Conservation (phyloP, 2,797 vertebrate genomes). For the Cossypha polioptera region DNA sequence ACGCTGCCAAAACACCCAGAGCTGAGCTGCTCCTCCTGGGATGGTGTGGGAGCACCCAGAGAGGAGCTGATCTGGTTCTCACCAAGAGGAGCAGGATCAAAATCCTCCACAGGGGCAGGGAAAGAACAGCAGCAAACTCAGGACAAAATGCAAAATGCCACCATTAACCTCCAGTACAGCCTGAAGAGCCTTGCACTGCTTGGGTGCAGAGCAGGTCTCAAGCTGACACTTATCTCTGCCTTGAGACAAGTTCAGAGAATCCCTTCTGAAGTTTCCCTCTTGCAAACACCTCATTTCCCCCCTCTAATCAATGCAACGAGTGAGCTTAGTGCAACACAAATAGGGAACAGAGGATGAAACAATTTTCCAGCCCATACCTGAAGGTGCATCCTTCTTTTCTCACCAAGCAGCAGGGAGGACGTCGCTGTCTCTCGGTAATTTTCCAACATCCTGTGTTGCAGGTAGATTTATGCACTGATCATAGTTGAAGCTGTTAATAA, state of each 20-base stretch:
- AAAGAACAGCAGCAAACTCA: not conserved
- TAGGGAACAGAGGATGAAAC: not conserved
- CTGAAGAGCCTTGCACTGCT: not conserved
- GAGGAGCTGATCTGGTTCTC: not conserved
- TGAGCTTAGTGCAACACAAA: not conserved
- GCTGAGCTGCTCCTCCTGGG: not conserved
- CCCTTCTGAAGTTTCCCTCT: not conserved
- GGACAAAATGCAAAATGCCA: rapidly evolving
- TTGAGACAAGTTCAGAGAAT: not conserved
- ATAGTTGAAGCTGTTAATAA: constrained; percentile 38
- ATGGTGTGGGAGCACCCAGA: not conserved
- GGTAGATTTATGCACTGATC: constrained; percentile 43
- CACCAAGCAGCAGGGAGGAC: not conserved
- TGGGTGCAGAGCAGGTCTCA: not conserved
- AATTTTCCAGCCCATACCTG: constrained; percentile 20
- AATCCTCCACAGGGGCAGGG: not conserved
- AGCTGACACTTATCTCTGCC: not conserved
- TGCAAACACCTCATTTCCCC: not conserved
- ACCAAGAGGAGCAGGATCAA: not conserved
- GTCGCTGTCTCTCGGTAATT: not conserved
- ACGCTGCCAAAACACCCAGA: rapidly evolving
- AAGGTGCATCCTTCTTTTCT: constrained; percentile 28
- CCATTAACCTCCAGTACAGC: not conserved
- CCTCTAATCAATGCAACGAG: not conserved
- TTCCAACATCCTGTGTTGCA: constrained; percentile 53